Evolutionary conservation across 2,113 vertebrate genomes (phyloP).

Genomic region (Urocitellus parryii): DNA sequence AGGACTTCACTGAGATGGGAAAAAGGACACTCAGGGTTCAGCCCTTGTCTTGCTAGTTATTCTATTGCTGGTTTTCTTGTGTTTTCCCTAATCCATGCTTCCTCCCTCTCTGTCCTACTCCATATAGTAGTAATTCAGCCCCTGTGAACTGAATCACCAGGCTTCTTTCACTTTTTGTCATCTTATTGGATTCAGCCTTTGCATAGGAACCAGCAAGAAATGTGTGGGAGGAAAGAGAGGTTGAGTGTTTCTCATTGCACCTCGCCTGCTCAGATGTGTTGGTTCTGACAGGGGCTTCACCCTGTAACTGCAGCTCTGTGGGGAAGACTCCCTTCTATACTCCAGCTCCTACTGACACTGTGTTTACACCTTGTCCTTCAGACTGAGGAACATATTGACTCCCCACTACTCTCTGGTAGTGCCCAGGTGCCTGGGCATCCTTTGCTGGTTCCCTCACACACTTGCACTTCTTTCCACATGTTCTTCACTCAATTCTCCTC

Average conservation of each 20-base stretch:
- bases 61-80: background rate
- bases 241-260: background rate
- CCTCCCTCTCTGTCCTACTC: background rate
- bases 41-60: background rate
- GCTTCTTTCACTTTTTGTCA: background rate
- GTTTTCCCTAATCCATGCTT: background rate
- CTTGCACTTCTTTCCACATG: background rate
- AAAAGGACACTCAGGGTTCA: too few relatives aligned
- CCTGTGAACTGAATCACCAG: background rate
- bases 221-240: background rate
- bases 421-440: background rate
- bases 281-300: background rate
- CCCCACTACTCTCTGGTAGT: background rate
- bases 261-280: background rate
- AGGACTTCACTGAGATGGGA: background rate
- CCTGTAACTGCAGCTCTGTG: background rate
- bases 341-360: background rate
- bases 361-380: background rate
- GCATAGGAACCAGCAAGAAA: background rate
- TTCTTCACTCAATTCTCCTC: too few relatives aligned
- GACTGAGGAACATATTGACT: background rate
- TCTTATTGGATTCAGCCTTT: background rate
- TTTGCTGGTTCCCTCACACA: background rate
- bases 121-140: background rate
- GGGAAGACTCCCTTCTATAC: background rate